Evolutionary conservation across 2,888 invertebrate genomes (phyloP).

Genomic region (Megastigmus dorsalis): DNA sequence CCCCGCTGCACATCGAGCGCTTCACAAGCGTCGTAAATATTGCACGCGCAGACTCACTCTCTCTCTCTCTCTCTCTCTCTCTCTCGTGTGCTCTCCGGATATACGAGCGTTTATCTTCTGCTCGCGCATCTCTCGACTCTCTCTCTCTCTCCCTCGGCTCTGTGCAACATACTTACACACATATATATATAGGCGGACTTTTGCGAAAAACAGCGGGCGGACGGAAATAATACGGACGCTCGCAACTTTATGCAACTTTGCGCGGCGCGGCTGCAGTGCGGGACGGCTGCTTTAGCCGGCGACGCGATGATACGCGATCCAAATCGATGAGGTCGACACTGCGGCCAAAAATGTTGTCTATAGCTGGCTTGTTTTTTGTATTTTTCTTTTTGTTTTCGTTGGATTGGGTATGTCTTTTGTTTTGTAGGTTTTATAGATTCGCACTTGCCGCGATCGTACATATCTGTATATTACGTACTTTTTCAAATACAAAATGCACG

Average conservation of each 20-base stretch:
- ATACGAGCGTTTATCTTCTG: conserved; percentile 7
- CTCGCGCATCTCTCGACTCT: too few relatives aligned
- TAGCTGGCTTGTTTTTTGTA: too few relatives aligned
- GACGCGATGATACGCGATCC: background rate
- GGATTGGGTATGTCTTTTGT: too few relatives aligned
- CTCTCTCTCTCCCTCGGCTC: too few relatives aligned
- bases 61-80: background rate
- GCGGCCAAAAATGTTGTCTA: background rate
- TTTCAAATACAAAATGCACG: too few relatives aligned
- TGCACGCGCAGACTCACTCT: background rate
- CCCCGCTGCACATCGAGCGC: conserved; percentile 22
- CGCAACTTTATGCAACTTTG: conserved; percentile 41
- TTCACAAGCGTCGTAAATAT: conserved; percentile 41
- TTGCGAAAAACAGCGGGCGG: conserved; percentile 14
- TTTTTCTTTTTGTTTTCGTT: too few relatives aligned
- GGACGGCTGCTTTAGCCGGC: too few relatives aligned
- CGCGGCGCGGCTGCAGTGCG: background rate
- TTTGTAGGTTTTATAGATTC: too few relatives aligned
- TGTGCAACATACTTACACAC: too few relatives aligned
- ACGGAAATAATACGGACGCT: conserved; percentile 47
- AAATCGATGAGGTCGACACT: background rate
- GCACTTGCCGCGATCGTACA: too few relatives aligned
- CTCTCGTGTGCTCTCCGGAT: background rate
- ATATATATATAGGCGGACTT: background rate
- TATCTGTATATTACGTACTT: too few relatives aligned